phyloP scores from a whole-genome alignment of 2,888 invertebrate genomes.

The Ormyrus rosae region DNA sequence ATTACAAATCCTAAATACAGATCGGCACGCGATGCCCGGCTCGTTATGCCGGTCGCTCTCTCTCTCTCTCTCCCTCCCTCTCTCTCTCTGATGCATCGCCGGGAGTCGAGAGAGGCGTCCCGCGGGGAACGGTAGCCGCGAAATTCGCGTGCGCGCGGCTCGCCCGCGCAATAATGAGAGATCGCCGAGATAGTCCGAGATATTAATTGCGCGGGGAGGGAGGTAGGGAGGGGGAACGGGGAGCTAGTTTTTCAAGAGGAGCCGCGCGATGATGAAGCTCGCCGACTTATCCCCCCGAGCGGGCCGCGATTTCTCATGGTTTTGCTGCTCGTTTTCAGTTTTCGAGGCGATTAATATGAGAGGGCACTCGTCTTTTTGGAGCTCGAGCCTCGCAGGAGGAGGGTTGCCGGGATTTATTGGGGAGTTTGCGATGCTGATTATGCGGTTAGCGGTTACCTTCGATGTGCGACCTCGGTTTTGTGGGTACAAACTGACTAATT shows the following conservation, averaged over 20 bases:
- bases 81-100: constrained; percentile 55
- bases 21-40: constrained; percentile 75
- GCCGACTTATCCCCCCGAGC: no score
- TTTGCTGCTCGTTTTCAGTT: no score
- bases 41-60: constrained; percentile 74
- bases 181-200: constrained; percentile 73
- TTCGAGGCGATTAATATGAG: constrained; percentile 22
- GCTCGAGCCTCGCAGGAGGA: no score
- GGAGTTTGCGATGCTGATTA: no score
- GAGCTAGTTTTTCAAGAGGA: neutral
- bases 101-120: constrained; percentile 61
- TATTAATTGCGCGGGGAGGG: constrained; percentile 73
- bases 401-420: no score
- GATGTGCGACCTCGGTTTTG: no score
- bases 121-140: constrained; percentile 71
- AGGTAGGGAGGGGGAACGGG: neutral
- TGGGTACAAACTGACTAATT: no score
- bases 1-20: constrained; percentile 74
- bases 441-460: no score
- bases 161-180: constrained; percentile 73
- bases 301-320: no score
- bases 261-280: no score
- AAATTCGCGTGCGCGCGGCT: constrained; percentile 69
- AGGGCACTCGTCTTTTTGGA: neutral
- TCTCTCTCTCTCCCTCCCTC: no score